Evolutionary conservation across 2,888 invertebrate species (phyloP), one percentile per base, ranked within the genome.

Genomic region (Macrophya alboannulata): DNA sequence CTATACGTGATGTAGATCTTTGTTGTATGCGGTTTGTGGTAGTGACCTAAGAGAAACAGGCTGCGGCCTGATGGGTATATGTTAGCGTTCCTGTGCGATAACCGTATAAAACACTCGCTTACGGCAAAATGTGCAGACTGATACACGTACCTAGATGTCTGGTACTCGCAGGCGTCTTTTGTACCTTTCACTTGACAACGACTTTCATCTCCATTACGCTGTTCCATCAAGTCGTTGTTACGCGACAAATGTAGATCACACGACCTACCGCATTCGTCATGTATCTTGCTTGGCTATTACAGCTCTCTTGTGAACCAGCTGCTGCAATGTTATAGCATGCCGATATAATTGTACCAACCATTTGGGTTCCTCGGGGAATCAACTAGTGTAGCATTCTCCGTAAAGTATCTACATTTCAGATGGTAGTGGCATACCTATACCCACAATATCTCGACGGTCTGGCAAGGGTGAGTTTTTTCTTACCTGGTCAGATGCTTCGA

Each of bases 1-100:
- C 59, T 81, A 62, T 81, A 81, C 62, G 59, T 43, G 81, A 81
- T 43, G 81, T 81, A 62, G 81, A 81, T 59, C 81, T 81, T 81
- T 81, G 62, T 81, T 43, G 62, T 40, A 62, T 62, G 81, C 62
- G 81, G 81, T 81, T 81, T 81, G 59, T 81, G 81, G 81, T 25
- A n/a, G 81, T 81, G 81, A 81, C 62, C 62, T n/a, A 62, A 62
- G 62, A 81, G 40, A 77, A 77, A 77, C 81, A 81, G 62, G 62
- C 59, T 43, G 40, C 79, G 40, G 59, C 43, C 43, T 17, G 31
- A 77, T 31, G 37, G 77, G 62, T 40, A 15, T 81, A 40, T 40
- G 59, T 62, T 15, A 37, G 31, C 31, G 77, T 55, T 62, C 0
- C 81, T 21, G 62, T 5, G 12, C 31, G 51, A 62, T 59, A 81